Conservation (phyloP, 92 coral and sea anemone genomes). For the Palythoa heliodiscus region DNA sequence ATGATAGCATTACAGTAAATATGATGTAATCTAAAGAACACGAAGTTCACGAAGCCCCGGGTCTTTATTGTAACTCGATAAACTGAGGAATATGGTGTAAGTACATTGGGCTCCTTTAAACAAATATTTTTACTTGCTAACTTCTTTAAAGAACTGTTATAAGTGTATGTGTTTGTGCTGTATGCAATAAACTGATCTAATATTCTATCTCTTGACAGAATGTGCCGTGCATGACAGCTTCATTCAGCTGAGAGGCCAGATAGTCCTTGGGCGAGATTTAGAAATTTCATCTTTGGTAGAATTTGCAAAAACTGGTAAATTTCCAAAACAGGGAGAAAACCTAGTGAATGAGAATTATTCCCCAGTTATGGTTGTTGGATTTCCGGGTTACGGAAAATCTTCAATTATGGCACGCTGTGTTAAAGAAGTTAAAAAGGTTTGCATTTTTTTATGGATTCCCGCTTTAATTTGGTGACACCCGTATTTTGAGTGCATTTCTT, state of each 20-base stretch:
- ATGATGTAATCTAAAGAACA: too few relatives aligned
- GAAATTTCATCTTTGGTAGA: slow-evolving; percentile 64
- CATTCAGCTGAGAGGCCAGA: slow-evolving; percentile 66
- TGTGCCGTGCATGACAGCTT: slow-evolving; percentile 67
- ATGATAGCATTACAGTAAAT: too few relatives aligned
- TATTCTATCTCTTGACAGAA: slow-evolving; percentile 29
- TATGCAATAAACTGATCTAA: background rate
- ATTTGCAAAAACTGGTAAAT: slow-evolving; percentile 52
- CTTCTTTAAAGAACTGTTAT: background rate
- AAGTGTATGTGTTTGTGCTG: background rate
- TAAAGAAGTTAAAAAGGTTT: slow-evolving; percentile 63
- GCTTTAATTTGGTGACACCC: too few relatives aligned
- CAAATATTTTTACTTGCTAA: background rate
- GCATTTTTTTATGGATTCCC: too few relatives aligned
- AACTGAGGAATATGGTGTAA: too few relatives aligned
- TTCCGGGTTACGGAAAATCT: slow-evolving; percentile 82
- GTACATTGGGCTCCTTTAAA: background rate
- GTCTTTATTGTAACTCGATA: too few relatives aligned
- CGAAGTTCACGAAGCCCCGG: too few relatives aligned
- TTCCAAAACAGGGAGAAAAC: slow-evolving; percentile 41
- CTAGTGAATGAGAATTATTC: slow-evolving; percentile 16
- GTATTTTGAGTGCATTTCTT: background rate
- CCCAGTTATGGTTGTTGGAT: slow-evolving; percentile 62
- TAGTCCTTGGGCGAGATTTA: slow-evolving; percentile 62
- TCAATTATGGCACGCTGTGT: slow-evolving; percentile 76